Conservation (phyloP, 2,888 invertebrate species). For the Andrena minutula region DNA sequence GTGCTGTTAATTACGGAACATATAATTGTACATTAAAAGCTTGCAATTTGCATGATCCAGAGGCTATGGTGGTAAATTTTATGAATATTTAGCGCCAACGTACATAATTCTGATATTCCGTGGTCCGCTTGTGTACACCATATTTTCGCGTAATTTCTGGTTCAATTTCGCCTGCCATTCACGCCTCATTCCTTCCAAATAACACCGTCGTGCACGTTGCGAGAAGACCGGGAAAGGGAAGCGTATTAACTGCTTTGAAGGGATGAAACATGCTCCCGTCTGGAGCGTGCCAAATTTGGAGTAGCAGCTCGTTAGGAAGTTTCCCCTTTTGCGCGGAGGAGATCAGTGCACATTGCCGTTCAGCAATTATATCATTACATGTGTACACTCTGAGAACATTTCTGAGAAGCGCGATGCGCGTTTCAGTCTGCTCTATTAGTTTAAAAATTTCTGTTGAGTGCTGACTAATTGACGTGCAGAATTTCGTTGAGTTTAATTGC, state of each 20-base stretch:
- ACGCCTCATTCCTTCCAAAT: background rate
- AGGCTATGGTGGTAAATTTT: background rate
- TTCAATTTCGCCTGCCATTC: background rate
- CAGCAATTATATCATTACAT: background rate
- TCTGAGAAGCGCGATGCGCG: background rate
- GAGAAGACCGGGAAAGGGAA: background rate
- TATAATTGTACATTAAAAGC: too few species aligned
- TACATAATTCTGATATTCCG: too few species aligned
- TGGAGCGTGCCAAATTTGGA: conserved; percentile 19
- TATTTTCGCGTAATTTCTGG: background rate
- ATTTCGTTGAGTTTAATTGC: too few species aligned
- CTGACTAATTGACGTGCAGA: too few species aligned
- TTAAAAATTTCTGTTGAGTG: background rate
- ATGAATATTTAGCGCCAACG: background rate
- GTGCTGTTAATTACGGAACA: too few species aligned
- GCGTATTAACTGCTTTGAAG: background rate
- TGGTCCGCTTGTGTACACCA: background rate
- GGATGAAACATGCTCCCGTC: conserved; percentile 17
- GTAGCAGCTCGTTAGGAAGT: conserved; percentile 13
- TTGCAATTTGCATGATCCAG: too few species aligned
- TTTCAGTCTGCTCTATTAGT: too few species aligned
- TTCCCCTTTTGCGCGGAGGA: background rate
- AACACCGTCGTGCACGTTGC: background rate
- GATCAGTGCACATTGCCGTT: background rate
- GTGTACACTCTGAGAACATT: background rate